Conservation (phyloP, 1,140 invertebrate species). For the Drosophila mayri region DNA sequence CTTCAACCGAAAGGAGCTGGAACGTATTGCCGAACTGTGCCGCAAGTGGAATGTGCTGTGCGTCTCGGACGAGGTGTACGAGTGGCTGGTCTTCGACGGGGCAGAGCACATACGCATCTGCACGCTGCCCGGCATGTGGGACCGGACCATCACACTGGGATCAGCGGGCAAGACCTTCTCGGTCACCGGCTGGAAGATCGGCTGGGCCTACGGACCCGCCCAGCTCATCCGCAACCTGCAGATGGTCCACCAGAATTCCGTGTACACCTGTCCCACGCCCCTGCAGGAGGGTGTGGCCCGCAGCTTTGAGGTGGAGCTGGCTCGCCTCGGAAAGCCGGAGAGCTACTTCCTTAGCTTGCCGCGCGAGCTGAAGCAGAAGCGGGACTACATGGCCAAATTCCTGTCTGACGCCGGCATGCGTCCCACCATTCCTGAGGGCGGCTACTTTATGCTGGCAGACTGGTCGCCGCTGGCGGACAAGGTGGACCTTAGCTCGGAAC, state of each 20-base stretch:
- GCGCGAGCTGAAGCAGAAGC: conserved; percentile 92
- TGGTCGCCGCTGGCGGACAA: conserved; percentile 91
- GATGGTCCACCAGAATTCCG: conserved; percentile 96
- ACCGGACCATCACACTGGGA: conserved; percentile 98
- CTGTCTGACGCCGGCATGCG: conserved; percentile 93
- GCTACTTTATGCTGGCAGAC: conserved; percentile 98
- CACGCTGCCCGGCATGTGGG: conserved; percentile 98
- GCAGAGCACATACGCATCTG: conserved; percentile 95
- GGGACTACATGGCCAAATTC: conserved; percentile 93
- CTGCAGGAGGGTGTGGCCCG: conserved; percentile 95
- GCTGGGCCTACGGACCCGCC: conserved; percentile 97
- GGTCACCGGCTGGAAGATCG: conserved; percentile 98
- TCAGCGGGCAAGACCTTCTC: conserved; percentile 99
- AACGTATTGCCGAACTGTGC: conserved; percentile 94
- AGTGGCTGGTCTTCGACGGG: conserved; percentile 97
- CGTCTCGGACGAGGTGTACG: conserved; percentile 98
- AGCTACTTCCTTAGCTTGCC: conserved; percentile 95
- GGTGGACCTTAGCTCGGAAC: conserved; percentile 89
- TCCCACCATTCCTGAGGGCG: conserved; percentile 97
- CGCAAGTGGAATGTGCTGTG: conserved; percentile 97
- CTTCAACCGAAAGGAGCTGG: conserved; percentile 89
- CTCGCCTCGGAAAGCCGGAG: conserved; percentile 89
- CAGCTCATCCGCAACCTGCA: conserved; percentile 92
- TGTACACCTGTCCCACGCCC: conserved; percentile 96
- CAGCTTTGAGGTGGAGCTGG: conserved; percentile 95